These are phyloP conservation scores for Phainopepla nitens DNA, from an alignment of 2,113 vertebrate genomes.

Conservation along the genomic window DNA sequence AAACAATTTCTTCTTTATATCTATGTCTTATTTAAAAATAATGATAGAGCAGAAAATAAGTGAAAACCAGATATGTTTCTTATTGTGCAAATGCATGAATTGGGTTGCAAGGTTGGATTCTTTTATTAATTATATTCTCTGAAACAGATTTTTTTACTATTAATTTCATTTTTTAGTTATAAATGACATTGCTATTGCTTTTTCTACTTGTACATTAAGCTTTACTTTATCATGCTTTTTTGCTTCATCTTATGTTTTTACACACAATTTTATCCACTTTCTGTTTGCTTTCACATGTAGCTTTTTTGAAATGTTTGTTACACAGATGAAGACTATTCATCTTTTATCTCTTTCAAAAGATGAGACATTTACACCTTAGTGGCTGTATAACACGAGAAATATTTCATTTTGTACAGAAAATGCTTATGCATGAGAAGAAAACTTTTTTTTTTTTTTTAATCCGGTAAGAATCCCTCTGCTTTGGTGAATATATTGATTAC, in stretches of 20 bases:
- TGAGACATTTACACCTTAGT: not conserved
- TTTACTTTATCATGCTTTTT: not conserved
- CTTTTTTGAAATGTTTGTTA: not conserved
- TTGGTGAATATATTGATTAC: not conserved
- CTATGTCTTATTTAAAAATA: not conserved
- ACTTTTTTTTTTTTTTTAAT: rapidly evolving
- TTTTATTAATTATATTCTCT: not conserved
- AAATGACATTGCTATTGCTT: not conserved
- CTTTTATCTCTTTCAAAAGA: not conserved
- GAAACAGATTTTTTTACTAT: not conserved
- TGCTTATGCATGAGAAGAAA: not conserved
- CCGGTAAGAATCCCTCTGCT: not conserved
- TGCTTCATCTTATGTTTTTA: not conserved
- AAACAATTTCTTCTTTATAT: not conserved
- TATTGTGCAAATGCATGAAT: not conserved
- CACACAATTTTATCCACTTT: not conserved
- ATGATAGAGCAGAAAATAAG: not conserved
- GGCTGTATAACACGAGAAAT: not conserved
- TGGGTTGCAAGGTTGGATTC: not conserved
- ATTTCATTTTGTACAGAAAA: not conserved
- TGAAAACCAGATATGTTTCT: not conserved
- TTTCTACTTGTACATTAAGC: not conserved
- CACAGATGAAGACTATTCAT: not conserved
- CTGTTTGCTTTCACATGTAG: not conserved
- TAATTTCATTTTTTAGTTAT: not conserved